These are phyloP conservation scores for Chauna torquata DNA, from an alignment of 2,113 vertebrate species.

Conservation along the genomic window DNA sequence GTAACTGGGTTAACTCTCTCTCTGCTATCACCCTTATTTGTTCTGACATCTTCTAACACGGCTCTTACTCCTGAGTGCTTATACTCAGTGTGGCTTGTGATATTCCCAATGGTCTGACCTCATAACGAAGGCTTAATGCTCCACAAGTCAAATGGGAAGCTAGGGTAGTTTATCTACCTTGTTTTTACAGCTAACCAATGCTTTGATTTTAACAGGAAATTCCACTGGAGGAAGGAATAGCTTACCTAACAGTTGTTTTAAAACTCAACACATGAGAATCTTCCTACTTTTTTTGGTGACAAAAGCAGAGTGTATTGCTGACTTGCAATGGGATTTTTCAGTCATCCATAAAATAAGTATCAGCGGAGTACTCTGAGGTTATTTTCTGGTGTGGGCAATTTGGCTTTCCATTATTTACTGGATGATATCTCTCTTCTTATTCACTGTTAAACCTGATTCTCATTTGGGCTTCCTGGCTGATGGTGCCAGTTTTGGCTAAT, in stretches of 20 bases:
- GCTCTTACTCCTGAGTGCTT: background rate
- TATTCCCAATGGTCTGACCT: background rate
- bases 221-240: background rate
- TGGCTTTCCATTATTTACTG: conserved; percentile 43
- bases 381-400: conserved; percentile 47
- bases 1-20: background rate
- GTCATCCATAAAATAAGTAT: conserved; percentile 3
- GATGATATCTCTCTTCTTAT: background rate
- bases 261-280: background rate
- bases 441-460: conserved; percentile 49
- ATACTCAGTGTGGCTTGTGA: background rate
- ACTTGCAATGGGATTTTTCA: conserved; percentile 3
- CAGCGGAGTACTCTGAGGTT: conserved; percentile 25
- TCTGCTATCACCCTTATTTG: background rate
- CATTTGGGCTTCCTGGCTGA: conserved; percentile 33
- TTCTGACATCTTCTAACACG: background rate
- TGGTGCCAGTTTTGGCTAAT: conserved; percentile 41
- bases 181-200: background rate
- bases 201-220: background rate
- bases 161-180: background rate
- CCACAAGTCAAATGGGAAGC: background rate
- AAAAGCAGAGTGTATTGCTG: conserved; percentile 28
- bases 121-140: background rate
- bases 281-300: conserved; percentile 15
- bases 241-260: background rate